Evolutionary conservation across 2,888 invertebrate species (phyloP).

Genomic region (Tetrapedia diversipes): DNA sequence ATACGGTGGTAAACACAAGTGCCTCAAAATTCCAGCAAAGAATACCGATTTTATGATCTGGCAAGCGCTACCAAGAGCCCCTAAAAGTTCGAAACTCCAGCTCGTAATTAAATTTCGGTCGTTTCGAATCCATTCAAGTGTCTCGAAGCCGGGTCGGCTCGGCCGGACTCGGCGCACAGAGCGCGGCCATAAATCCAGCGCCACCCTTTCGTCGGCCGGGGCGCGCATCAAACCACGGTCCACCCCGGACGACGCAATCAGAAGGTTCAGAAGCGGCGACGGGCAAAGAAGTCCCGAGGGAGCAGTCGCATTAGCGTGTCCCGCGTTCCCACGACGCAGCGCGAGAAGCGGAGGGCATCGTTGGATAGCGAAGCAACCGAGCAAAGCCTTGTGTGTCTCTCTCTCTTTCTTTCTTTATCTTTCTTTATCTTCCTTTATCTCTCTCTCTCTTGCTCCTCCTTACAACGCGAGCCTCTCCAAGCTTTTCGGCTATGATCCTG

Average conservation of each 20-base stretch:
- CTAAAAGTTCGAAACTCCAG: too few species aligned
- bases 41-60: too few species aligned
- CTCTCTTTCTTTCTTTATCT: too few species aligned
- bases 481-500: conserved; percentile 76
- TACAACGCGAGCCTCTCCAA: too few species aligned
- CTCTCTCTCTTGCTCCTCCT: too few species aligned
- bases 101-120: neutral
- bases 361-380: conserved; percentile 53
- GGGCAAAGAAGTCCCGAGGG: conserved; percentile 39
- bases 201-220: neutral
- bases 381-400: too few species aligned
- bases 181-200: neutral
- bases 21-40: too few species aligned
- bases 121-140: neutral
- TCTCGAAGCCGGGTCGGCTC: neutral
- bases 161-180: neutral
- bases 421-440: neutral
- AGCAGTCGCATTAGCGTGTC: conserved; percentile 42
- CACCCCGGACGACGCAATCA: conserved; percentile 20
- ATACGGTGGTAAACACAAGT: too few species aligned
- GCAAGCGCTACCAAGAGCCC: too few species aligned
- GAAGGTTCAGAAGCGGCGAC: conserved; percentile 9
- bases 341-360: conserved; percentile 17
- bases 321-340: conserved; percentile 61
- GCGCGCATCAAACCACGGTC: conserved; percentile 17